Evolutionary conservation across 2,113 vertebrate species (phyloP), one percentile per base, ranked within the genome.

Genomic region (Gnathonemus longibarbis): DNA sequence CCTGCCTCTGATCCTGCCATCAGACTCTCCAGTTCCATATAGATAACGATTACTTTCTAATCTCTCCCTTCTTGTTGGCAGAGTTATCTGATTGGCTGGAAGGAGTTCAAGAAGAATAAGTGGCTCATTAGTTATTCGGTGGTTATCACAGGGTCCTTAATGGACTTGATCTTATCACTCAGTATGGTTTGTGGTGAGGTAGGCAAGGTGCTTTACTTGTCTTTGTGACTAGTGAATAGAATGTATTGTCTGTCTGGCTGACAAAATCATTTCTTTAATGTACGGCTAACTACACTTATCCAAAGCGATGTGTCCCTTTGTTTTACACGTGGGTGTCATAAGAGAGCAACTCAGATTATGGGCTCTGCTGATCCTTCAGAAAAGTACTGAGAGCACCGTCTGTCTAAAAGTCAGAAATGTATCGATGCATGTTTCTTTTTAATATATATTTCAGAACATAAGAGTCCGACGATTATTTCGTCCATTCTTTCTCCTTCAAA

Each of bases 401-500:
- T 24, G 83, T 24, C 15, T 46, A 49, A 85, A 49, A 48, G 42
- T 24, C 24, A 24, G 21, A 49, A 10, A 48, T 45, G 15, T 24
- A 1, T 62, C 17, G 35, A 31, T n/a, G 7, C 52, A 19, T 19
- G 5, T 21, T 88, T 21, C 5, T 52, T 35, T 17, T 56, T 84
- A 5, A 90, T 17, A 48, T 85, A 49, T 0, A 89, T 93, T 90
- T 0, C 91, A 99, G 98, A 92, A 9, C 27, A 62, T 98, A 89
- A 96, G 98, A 89, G 88, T 99, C 3, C 96, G 98, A 70, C 95
- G 98, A 91, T 92, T 98, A 8, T 91, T 99, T 9, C 97, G 98
- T 0, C 98, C 98, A 0, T 99, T 99, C 93, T 99, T 99, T 93
- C 97, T 99, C 52, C 96, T 99, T 87, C 98, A 99, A 94, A 98